These are phyloP conservation scores for Aplocera efformata DNA, from an alignment of 2,888 invertebrate genomes.

Conservation along the genomic window DNA sequence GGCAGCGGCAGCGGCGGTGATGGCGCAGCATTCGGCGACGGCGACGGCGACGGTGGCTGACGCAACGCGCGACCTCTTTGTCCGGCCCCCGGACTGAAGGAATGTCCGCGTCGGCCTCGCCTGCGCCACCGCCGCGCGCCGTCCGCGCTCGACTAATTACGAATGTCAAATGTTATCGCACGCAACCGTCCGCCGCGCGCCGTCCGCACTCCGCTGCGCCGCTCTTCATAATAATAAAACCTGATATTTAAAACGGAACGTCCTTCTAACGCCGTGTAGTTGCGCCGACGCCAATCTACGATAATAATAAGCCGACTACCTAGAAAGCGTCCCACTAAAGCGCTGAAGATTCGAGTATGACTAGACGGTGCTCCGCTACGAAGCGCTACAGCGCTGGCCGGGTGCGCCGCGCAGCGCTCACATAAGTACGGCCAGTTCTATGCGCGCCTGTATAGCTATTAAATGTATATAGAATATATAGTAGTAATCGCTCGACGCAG, in stretches of 20 bases:
- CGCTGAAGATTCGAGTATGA: conserved; percentile 44
- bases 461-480: conserved; percentile 82
- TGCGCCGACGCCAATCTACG: conserved; percentile 82
- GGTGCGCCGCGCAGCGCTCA: conserved; percentile 68
- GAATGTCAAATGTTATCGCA: conserved; percentile 81
- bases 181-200: conserved; percentile 75
- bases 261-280: conserved; percentile 81
- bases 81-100: conserved; percentile 66
- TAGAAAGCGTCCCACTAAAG: conserved; percentile 59
- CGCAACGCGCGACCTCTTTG: conserved; percentile 79
- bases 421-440: conserved; percentile 81
- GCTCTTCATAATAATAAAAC: conserved; percentile 81
- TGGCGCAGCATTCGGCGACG: conserved; percentile 30
- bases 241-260: conserved; percentile 82
- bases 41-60: conserved; percentile 51
- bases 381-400: conserved; percentile 65
- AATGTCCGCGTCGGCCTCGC: conserved; percentile 62
- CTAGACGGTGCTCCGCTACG: conserved; percentile 44
- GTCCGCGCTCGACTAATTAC: conserved; percentile 76
- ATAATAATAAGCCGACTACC: conserved; percentile 79
- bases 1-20: conserved; percentile 24
- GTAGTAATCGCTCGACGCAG: conserved; percentile 82
- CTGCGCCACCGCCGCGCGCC: conserved; percentile 43
- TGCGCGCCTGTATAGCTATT: conserved; percentile 81
- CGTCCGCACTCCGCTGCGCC: conserved; percentile 79